Evolutionary conservation across 2,888 invertebrate species (phyloP).

Genomic region (Griposia aprilina): DNA sequence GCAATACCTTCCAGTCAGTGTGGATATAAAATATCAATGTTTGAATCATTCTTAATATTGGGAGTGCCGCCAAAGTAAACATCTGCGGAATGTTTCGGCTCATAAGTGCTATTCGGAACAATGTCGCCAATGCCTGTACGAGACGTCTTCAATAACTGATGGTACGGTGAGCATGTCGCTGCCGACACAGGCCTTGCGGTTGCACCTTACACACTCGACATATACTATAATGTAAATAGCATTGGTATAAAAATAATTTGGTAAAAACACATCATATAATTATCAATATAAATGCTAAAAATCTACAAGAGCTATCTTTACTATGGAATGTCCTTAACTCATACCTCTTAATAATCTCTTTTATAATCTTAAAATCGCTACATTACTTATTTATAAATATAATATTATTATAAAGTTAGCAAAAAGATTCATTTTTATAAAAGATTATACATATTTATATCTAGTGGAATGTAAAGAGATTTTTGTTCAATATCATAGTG

Average conservation of each 20-base stretch:
- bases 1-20: background rate
- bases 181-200: conserved; percentile 59
- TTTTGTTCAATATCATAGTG: conserved; percentile 74
- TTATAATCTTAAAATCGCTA: conserved; percentile 66
- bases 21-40: background rate
- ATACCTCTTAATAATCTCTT: conserved; percentile 84
- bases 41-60: background rate
- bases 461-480: conserved; percentile 86
- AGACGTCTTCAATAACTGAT: conserved; percentile 34
- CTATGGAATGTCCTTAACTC: conserved; percentile 81
- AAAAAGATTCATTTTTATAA: conserved; percentile 66
- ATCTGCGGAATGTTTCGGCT: background rate
- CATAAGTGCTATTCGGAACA: background rate
- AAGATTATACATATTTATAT: conserved; percentile 83
- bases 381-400: conserved; percentile 64
- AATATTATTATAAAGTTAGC: conserved; percentile 64
- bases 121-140: conserved; percentile 30
- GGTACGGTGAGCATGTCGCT: conserved; percentile 48
- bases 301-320: conserved; percentile 85
- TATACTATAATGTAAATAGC: conserved; percentile 84
- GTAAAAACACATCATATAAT: conserved; percentile 79
- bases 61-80: background rate
- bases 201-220: conserved; percentile 73
- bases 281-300: conserved; percentile 80
- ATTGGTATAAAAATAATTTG: conserved; percentile 90